Evolutionary conservation across 2,113 vertebrate species (phyloP).

Genomic region (Aix galericulata): DNA sequence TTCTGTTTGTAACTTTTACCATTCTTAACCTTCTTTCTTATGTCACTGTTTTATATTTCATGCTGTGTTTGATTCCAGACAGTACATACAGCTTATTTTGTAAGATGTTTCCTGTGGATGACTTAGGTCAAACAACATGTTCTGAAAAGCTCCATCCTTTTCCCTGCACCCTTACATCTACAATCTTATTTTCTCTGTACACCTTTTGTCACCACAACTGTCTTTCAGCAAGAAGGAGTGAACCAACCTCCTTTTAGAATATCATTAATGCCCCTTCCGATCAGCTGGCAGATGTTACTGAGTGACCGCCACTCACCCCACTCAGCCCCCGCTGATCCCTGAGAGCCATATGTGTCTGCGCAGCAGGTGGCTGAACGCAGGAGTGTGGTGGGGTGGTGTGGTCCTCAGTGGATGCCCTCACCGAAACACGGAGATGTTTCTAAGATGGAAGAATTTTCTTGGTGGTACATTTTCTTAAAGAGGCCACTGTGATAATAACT

Average conservation of each 20-base stretch:
- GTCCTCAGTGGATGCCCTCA: background rate
- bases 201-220: background rate
- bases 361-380: background rate
- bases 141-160: background rate
- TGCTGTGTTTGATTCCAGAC: background rate
- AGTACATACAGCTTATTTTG: background rate
- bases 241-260: background rate
- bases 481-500: background rate
- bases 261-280: slow-evolving; percentile 7
- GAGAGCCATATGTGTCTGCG: background rate
- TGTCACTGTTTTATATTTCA: background rate
- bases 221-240: background rate
- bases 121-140: background rate
- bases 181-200: background rate
- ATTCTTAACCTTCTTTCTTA: background rate
- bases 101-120: background rate
- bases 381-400: rapidly evolving
- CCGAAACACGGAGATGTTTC: background rate
- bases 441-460: background rate
- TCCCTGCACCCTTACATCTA: background rate
- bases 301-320: background rate
- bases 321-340: background rate
- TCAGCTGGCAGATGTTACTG: background rate
- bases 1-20: background rate
- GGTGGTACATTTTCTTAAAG: background rate